Evolutionary conservation across 2,113 vertebrate species (phyloP).

Genomic region (Columba janthina): DNA sequence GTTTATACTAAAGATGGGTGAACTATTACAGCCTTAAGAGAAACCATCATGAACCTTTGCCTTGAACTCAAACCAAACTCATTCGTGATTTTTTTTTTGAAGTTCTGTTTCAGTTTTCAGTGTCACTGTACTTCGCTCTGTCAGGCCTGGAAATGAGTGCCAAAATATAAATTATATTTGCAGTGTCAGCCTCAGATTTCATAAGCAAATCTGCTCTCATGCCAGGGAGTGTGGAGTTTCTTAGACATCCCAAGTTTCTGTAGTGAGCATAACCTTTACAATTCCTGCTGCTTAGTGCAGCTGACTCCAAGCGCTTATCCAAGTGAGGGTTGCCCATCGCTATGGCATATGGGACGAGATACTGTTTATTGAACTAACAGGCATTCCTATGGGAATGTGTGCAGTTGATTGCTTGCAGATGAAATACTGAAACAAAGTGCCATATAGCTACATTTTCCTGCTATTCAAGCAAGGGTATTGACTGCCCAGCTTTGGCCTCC

Average conservation of each 20-base stretch:
- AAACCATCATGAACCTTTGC: slow-evolving; percentile 24
- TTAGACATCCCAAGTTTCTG: slow-evolving; percentile 1
- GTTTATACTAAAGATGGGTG: slow-evolving; percentile 45
- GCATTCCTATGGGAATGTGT: neutral
- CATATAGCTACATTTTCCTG: neutral
- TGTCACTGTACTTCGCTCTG: slow-evolving; percentile 1
- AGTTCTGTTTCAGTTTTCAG: slow-evolving; percentile 39
- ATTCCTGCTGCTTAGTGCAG: neutral
- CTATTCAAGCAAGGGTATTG: neutral
- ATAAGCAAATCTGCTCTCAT: neutral
- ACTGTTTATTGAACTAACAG: neutral
- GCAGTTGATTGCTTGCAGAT: neutral
- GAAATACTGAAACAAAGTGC: neutral
- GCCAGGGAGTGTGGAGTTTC: neutral
- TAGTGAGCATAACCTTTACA: neutral
- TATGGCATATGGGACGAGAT: neutral
- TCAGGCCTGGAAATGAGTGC: slow-evolving; percentile 13
- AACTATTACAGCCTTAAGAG: neutral
- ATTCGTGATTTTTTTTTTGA: neutral
- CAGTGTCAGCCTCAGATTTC: slow-evolving; percentile 3
- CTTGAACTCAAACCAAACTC: slow-evolving; percentile 9
- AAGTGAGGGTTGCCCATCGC: neutral
- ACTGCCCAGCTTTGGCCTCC: neutral
- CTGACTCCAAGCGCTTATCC: neutral
- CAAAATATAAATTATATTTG: slow-evolving; percentile 39